Base-by-base conservation (phyloP, 2,797 vertebrate species). In the Rachycentron canadum region DNA sequence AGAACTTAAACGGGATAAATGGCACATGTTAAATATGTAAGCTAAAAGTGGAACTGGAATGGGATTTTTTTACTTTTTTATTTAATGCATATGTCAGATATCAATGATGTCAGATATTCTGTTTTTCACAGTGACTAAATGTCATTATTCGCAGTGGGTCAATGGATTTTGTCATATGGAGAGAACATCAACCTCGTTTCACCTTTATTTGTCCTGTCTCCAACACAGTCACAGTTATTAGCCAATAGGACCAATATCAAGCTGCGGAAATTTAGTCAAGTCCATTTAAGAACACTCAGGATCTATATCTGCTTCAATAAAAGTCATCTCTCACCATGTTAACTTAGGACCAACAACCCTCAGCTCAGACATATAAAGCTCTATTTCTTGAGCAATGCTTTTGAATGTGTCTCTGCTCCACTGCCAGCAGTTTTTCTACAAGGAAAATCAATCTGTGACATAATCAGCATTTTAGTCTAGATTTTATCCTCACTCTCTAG, bases 401-500 rank as follows among this genome's bases (percentile, higher is more conserved):
- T 55, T 66, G 11, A 71, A 49, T 65, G n/a, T 10, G 23, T 59
- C 23, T 69, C 57, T 34, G n/a, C 38, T 73, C 40, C 41, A 78
- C 34, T 26, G 30, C 43, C 60, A 63, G 78, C n/a, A 67, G 10
- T 79, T 69, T 50, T 5, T 52, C 9, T 57, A 47, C 30, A 38
- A 30, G 4, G 16, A 56, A 65, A 81, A 32, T 69, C n/a, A 32
- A 52, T 25, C 30, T 66, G 40, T 53, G 34, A 65, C 40, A 64
- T 2, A 41, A 45, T 69, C 60, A 55, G 56, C 40, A 70, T 73
- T 55, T 55, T 71, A 50, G 59, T 38, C 62, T 47, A 49, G 61
- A 64, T 77, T 76, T 36, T 19, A 60, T 73, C 50, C 67, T 28
- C 26, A 43, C 40, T 69, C 53, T 41, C 25, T 7, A 60, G 47